A percentile compares a stretch with the other conserved stretches of the same genome.
Conservation (phyloP, 2,888 invertebrate species). For the Strigamia maritima region DNA sequence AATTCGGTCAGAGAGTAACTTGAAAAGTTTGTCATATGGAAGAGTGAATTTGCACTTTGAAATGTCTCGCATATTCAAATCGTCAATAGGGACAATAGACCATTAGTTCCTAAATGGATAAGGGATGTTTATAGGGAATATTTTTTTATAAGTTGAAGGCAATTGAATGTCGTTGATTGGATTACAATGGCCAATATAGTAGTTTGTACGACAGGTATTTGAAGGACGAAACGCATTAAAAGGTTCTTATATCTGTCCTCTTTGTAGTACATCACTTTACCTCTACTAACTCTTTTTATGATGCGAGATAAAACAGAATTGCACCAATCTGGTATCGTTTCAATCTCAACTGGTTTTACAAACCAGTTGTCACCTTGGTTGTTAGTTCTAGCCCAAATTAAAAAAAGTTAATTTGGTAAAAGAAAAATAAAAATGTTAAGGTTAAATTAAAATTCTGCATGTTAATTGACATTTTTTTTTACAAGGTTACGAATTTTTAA, state of each 20-base stretch:
- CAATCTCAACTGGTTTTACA: slow-evolving; percentile 8
- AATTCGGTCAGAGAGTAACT: neutral
- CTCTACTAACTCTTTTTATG: neutral
- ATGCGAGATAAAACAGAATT: slow-evolving; percentile 14
- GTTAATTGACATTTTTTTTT: neutral
- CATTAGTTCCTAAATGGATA: neutral
- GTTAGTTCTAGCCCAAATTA: neutral
- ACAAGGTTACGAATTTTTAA: neutral
- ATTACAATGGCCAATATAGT: slow-evolving; percentile 17
- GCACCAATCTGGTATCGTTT: slow-evolving; percentile 1
- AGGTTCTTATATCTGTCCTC: neutral
- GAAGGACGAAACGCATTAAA: neutral
- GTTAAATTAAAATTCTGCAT: neutral
- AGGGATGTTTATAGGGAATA: neutral
- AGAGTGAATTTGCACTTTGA: slow-evolving; percentile 11
- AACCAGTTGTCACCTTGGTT: neutral
- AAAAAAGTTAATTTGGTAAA: neutral
- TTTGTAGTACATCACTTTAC: neutral
- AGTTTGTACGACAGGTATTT: slow-evolving; percentile 1
- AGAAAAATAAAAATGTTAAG: neutral
- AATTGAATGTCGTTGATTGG: slow-evolving; percentile 2
- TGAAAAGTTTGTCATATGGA: slow-evolving; percentile 24
- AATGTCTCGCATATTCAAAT: neutral
- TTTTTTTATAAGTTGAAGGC: neutral
- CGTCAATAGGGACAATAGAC: neutral